Evolutionary conservation across 2,113 vertebrate species (phyloP), one percentile per base, ranked within the genome.

Genomic region (Lophius piscatorius): DNA sequence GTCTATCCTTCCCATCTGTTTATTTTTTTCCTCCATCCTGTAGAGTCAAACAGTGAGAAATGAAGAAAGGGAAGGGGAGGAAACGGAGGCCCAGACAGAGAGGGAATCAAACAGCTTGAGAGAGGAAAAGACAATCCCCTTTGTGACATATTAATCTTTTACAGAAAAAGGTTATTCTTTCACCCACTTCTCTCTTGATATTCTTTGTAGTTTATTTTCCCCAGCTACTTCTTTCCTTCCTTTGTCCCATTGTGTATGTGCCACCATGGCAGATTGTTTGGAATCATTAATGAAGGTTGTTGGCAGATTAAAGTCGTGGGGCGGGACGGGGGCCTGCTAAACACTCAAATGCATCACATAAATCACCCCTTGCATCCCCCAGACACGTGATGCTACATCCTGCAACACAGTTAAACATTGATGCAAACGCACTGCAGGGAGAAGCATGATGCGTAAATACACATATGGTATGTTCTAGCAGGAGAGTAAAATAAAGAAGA

Each of bases 201-300:
- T 68, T 76, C 62, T 86, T 84, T 84, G 68, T 81, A 77, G 63
- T 80, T 63, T 42, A 56, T 76, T 65, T 70, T 16, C 22, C 45
- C 35, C 33, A 18, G 9, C 33, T 44, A 22, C 24, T 13, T 22
- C 14, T 31, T 21, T 54, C 17, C 47, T 50, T 57, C 60, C 39
- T 66, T 50, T 21, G 33, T 55, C 64, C 64, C 47, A 2, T 38
- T 29, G 47, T 29, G 29, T 61, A 61, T 57, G 40, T 18, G 22
- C 54, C 47, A 40, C 56, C 21, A 28, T 28, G 60, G 70, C 76
- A 80, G 59, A 82, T 64, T 83, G 77, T 81, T 74, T 64, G 72
- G 74, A 85, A 86, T 86, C 86, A 79, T 85, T 88, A 83, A 87
- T 82, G 71, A 83, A 54, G 60, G 64, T 70, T 82, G 78, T 74